phyloP scores from a whole-genome alignment of 2,888 invertebrate species.

The Crematogaster levior region DNA sequence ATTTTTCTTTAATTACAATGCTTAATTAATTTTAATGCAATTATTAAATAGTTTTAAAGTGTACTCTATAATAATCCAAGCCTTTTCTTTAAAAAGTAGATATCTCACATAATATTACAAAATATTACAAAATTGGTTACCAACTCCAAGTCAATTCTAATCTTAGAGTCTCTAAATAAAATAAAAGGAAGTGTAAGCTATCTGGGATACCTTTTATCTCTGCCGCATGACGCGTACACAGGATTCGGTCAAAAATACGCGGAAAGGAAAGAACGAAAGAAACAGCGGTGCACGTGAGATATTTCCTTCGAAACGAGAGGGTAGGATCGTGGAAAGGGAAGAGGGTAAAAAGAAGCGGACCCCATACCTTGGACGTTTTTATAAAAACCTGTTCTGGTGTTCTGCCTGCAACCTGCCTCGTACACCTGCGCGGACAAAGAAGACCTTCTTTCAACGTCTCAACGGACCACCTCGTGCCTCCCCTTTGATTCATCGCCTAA shows the following conservation, averaged over 20 bases:
- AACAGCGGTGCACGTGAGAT: constrained; percentile 7
- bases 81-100: background rate
- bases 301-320: constrained; percentile 24
- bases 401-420: constrained; percentile 80
- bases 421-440: constrained; percentile 79
- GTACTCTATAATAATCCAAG: background rate
- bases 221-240: constrained; percentile 42
- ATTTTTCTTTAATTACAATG: background rate
- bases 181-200: background rate
- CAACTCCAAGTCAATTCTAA: background rate
- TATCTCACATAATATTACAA: background rate
- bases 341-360: constrained; percentile 63
- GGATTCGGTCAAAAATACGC: constrained; percentile 24
- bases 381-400: constrained; percentile 79
- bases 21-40: background rate
- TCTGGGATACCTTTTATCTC: background rate
- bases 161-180: background rate
- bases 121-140: background rate
- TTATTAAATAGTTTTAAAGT: background rate
- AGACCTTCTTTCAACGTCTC: constrained; percentile 76
- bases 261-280: constrained; percentile 27
- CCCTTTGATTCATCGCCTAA: constrained; percentile 52
- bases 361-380: constrained; percentile 70
- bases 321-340: constrained; percentile 49
- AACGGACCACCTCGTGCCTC: constrained; percentile 74